Evolutionary conservation across 2,888 invertebrate species (phyloP), one percentile per base, ranked within the genome.

Genomic region (Tholera decimalis): DNA sequence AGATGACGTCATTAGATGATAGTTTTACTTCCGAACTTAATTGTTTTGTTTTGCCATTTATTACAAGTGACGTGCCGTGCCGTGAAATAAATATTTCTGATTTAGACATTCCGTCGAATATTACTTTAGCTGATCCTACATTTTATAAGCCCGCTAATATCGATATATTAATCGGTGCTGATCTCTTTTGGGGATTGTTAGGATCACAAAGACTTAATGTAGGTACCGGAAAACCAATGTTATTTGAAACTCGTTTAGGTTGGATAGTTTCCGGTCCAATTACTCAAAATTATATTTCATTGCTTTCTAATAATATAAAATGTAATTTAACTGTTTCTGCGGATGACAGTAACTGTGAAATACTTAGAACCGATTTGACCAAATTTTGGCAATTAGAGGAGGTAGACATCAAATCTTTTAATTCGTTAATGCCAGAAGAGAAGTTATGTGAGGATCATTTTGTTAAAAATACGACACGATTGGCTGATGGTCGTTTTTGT

Each of bases 181-280:
- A 35, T 13, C 1, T 35, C 13, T 35, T 35, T 11, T 35, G 35
- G 35, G 35, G 13, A 4, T 13, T 35, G 13, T 35, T 35, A 35
- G 15, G 35, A 35, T 35, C 35, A 4, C 35, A 15, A 46, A 46
- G 24, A n/a, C n/a, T n/a, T n/a, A n/a, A n/a, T n/a, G 26, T 46
- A 28, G 46, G 46, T 11, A 28, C 26, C 3, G n/a, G n/a, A 11
- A 46, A 46, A 28, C n/a, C 26, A 26, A 9, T 46, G n/a, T 46
- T 46, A 28, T 28, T n/a, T 46, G 26, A 46, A n/a, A 46, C 26
- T 26, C 26, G 46, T 26, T 46, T 46, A 18, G 46, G 46, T n/a
- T 26, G 46, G 26, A 46, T 46, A 28, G 26, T 46, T 28, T 46
- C 46, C 46, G 46, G 46, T 26, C 26, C n/a, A 1, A 47, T 28